A percentile compares a stretch with the other conserved stretches of the same genome.
Evolutionary conservation across 2,113 vertebrate species (phyloP).

Genomic region (Apus apus): DNA sequence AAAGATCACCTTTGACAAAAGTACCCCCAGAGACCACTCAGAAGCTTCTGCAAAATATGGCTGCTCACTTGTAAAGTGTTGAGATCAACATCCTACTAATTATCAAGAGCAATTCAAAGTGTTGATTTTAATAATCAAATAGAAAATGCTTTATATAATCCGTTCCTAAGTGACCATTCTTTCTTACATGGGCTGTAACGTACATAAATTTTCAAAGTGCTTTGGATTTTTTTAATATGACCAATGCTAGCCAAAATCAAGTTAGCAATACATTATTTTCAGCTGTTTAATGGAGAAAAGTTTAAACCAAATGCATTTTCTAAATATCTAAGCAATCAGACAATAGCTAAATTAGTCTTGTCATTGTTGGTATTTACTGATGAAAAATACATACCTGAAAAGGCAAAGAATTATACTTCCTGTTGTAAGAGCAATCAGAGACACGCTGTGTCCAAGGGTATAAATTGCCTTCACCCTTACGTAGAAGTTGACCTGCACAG

Average conservation of each 20-base stretch:
- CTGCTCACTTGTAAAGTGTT: background rate
- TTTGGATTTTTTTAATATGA: background rate
- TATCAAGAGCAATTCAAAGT: constrained; percentile 2
- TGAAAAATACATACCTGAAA: constrained; percentile 80
- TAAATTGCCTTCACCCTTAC: constrained; percentile 87
- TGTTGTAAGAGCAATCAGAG: constrained; percentile 87
- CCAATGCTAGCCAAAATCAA: background rate
- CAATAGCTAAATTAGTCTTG: background rate
- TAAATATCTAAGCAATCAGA: background rate
- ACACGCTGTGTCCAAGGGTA: constrained; percentile 89
- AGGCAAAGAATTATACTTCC: constrained; percentile 89
- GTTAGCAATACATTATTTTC: background rate
- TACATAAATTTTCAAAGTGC: background rate
- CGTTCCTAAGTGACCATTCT: background rate
- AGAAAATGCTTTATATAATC: background rate
- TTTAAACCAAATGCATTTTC: background rate
- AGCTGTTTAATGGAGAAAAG: background rate
- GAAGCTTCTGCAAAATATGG: background rate
- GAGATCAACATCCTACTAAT: background rate
- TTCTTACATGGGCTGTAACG: background rate
- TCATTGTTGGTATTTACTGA: background rate
- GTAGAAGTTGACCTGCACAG: constrained; percentile 84
- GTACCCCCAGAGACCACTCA: background rate
- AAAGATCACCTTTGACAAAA: background rate
- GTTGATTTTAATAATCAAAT: background rate